These are phyloP conservation scores for Araneus ventricosus DNA, from an alignment of 1,140 invertebrate species.

Conservation along the genomic window DNA sequence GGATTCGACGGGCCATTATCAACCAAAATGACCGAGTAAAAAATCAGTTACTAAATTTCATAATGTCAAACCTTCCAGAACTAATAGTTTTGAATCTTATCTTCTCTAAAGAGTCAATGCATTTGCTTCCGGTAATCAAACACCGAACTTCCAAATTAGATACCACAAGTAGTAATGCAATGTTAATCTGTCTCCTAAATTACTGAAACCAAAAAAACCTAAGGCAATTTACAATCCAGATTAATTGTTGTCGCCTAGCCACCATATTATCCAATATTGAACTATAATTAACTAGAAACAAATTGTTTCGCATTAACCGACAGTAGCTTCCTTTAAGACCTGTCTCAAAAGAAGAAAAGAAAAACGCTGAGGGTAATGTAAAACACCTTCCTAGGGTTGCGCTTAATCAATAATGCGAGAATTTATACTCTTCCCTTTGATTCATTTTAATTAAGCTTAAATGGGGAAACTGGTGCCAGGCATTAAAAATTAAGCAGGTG, in stretches of 20 bases:
- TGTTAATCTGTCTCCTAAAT: background rate
- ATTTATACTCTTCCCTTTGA: constrained; percentile 47
- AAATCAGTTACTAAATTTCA: too few species aligned
- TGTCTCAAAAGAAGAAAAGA: background rate
- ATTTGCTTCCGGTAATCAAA: too few species aligned
- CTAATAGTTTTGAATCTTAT: too few species aligned
- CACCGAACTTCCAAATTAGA: background rate
- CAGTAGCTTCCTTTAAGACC: background rate
- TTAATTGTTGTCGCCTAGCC: constrained; percentile 5
- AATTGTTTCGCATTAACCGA: constrained; percentile 1
- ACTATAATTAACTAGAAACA: constrained; percentile 48
- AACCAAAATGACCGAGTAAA: too few species aligned
- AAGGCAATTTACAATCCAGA: constrained; percentile 2
- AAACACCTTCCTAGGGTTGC: background rate
- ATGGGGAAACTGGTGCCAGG: constrained; percentile 45
- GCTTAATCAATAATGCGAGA: constrained; percentile 22
- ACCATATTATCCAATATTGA: constrained; percentile 31
- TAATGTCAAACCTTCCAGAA: too few species aligned
- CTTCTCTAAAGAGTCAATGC: too few species aligned
- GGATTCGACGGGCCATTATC: too few species aligned
- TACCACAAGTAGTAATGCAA: background rate
- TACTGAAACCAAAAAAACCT: background rate
- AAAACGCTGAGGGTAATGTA: background rate
- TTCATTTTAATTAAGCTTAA: constrained; percentile 62
- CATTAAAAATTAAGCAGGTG: constrained; percentile 57